Conservation (phyloP, 2,888 invertebrate species). For the Leptarthrus brevirostris region DNA sequence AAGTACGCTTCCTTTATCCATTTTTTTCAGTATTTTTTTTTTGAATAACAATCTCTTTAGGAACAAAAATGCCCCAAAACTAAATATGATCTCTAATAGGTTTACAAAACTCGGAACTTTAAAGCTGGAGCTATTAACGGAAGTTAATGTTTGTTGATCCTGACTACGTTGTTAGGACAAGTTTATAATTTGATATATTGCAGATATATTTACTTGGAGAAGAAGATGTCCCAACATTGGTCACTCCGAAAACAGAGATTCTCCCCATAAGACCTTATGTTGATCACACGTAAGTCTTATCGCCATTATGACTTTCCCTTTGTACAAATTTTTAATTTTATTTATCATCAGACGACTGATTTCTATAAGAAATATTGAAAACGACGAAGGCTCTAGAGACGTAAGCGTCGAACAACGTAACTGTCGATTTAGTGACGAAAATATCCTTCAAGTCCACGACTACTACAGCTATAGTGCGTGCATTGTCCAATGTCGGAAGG, state of each 20-base stretch:
- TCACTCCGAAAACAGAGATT: constrained; percentile 73
- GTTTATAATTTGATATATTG: constrained; percentile 51
- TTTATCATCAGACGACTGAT: constrained; percentile 69
- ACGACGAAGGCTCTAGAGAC: constrained; percentile 73
- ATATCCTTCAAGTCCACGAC: constrained; percentile 71
- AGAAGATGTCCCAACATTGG: constrained; percentile 78
- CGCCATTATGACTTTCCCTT: too few relatives aligned
- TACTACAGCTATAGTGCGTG: constrained; percentile 81
- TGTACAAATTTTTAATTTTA: constrained; percentile 34
- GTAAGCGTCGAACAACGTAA: constrained; percentile 75
- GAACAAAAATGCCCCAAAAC: constrained; percentile 65
- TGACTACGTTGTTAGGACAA: neutral
- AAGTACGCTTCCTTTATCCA: constrained; percentile 55
- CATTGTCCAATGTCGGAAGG: constrained; percentile 76
- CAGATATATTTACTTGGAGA: constrained; percentile 74
- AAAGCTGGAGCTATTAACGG: constrained; percentile 68
- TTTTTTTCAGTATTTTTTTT: constrained; percentile 18
- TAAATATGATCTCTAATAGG: constrained; percentile 74
- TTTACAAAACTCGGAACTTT: constrained; percentile 74
- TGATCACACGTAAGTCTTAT: constrained; percentile 70
- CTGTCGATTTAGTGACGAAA: constrained; percentile 78
- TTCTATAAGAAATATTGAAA: constrained; percentile 74
- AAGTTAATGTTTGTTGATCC: constrained; percentile 68
- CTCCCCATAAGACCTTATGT: constrained; percentile 72
- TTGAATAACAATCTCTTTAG: too few relatives aligned